Evolutionary conservation across 2,113 vertebrate genomes (phyloP).

Genomic region (Siphamia tubifer): DNA sequence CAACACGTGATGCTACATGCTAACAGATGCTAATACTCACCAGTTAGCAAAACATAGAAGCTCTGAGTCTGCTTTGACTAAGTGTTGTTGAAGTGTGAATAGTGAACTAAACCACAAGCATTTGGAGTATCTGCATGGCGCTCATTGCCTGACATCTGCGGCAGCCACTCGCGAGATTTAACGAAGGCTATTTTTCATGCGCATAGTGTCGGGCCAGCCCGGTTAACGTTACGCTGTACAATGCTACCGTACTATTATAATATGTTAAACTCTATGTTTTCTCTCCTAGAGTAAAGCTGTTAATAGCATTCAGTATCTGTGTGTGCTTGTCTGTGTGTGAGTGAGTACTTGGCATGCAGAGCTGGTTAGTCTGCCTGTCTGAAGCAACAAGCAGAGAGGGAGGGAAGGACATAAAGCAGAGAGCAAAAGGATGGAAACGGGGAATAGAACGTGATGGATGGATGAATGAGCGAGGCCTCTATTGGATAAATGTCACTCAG

Average conservation of each 20-base stretch:
- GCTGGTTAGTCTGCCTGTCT: constrained; percentile 43
- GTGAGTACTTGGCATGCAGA: constrained; percentile 43
- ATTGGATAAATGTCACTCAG: constrained; percentile 74
- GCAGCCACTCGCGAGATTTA: no score
- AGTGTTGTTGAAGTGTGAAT: no score
- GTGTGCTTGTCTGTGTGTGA: neutral
- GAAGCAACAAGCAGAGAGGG: constrained; percentile 51
- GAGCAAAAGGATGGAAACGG: constrained; percentile 38
- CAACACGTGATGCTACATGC: no score
- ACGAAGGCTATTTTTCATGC: no score
- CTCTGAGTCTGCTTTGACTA: no score
- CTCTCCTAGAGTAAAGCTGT: neutral
- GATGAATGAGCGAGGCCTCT: constrained; percentile 61
- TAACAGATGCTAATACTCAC: no score
- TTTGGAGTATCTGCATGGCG: no score
- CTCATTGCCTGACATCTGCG: no score
- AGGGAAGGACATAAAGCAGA: constrained; percentile 30
- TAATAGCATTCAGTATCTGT: neutral
- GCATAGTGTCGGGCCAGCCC: no score
- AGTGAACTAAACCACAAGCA: no score
- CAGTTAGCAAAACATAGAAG: no score
- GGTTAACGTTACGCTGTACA: no score
- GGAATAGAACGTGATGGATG: constrained; percentile 61
- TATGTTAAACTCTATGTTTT: neutral
- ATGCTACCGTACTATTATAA: neutral